Evolutionary conservation across 1,140 invertebrate genomes (phyloP).

Genomic region (Arion vulgaris): DNA sequence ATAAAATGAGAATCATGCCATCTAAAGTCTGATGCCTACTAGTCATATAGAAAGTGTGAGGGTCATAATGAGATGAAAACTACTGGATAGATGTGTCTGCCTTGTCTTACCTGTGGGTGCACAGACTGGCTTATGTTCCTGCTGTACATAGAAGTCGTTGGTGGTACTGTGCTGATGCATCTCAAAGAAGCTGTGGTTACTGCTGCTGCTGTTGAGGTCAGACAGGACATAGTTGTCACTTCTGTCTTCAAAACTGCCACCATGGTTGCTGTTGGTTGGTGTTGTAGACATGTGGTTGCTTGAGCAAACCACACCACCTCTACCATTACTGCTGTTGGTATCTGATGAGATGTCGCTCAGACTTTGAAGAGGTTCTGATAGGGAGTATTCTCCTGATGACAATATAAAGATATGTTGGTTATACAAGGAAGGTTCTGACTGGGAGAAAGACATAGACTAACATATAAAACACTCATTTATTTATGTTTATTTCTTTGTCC

Average conservation of each 20-base stretch:
- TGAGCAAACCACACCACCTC: not conserved
- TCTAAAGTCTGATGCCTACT: too few relatives aligned
- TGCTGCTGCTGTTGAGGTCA: constrained; percentile 16
- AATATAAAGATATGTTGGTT: not conserved
- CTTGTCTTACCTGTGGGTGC: not conserved
- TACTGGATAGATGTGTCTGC: too few relatives aligned
- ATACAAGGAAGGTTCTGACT: too few relatives aligned
- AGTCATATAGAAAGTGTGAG: too few relatives aligned
- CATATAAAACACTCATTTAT: too few relatives aligned
- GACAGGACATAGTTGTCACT: not conserved
- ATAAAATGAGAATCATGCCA: too few relatives aligned
- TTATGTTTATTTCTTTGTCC: too few relatives aligned
- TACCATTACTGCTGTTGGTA: constrained; percentile 11
- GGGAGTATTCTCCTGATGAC: not conserved
- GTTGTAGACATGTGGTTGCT: not conserved
- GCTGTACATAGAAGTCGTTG: not conserved
- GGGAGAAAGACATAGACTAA: too few relatives aligned
- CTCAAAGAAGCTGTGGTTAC: not conserved
- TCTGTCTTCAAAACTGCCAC: not conserved
- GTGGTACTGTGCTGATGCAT: not conserved
- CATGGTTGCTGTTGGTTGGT: constrained; percentile 10
- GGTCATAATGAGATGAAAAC: too few relatives aligned
- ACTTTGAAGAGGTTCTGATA: constrained; percentile 7
- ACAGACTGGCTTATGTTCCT: not conserved
- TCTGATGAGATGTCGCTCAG: not conserved